Evolutionary conservation across 2,797 vertebrate species (phyloP).

Genomic region (Xerus rutilus): DNA sequence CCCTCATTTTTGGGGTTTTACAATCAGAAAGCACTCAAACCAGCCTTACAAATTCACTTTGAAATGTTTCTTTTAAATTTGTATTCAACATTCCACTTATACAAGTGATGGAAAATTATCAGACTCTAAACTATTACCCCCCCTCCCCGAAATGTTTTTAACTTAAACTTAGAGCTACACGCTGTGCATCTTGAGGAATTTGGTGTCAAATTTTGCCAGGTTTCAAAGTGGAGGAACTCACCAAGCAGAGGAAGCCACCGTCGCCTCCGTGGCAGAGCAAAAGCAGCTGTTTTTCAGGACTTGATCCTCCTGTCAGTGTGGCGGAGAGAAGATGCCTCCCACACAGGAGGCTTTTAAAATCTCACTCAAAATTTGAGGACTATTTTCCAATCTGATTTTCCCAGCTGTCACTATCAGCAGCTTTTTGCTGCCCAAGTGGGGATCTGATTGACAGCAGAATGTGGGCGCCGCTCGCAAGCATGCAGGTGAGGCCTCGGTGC

Average conservation of each 20-base stretch:
- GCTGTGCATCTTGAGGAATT: not conserved
- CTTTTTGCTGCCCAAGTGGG: not conserved
- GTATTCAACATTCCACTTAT: not conserved
- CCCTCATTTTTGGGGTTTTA: not conserved
- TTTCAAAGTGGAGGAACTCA: not conserved
- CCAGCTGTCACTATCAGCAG: not conserved
- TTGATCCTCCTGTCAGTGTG: not conserved
- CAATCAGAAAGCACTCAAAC: not conserved
- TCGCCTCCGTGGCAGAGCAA: accelerated
- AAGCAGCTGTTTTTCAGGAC: not conserved
- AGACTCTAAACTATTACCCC: not conserved
- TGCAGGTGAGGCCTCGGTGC: not conserved
- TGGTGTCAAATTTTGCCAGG: not conserved
- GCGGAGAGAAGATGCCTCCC: not conserved
- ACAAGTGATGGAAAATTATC: not conserved
- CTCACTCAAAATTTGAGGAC: not conserved
- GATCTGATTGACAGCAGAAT: not conserved
- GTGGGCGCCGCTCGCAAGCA: not conserved
- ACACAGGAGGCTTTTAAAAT: not conserved
- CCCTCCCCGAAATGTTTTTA: not conserved
- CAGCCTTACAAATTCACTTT: not conserved
- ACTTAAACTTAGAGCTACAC: not conserved
- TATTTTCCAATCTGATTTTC: slow-evolving; percentile 35
- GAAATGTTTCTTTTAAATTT: not conserved
- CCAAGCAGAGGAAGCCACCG: accelerated